Conservation (phyloP, 2,888 invertebrate genomes). For the Dione juno region DNA sequence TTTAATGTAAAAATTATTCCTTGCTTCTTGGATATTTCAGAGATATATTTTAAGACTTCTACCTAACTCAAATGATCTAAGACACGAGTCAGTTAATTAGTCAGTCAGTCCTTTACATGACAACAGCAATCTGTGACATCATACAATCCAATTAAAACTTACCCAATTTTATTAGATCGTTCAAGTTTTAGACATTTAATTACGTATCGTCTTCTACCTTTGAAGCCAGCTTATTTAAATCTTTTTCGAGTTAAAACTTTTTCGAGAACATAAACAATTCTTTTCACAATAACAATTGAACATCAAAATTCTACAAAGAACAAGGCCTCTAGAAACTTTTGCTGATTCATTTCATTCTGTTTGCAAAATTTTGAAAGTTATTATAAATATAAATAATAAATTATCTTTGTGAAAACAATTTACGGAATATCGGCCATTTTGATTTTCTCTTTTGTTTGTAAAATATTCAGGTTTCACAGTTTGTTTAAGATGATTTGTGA, state of each 20-base stretch:
- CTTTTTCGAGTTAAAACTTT: slow-evolving; percentile 27
- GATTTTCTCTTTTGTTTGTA: slow-evolving; percentile 11
- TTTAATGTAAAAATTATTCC: too few species aligned
- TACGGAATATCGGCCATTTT: slow-evolving; percentile 8
- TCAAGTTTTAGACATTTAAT: slow-evolving; percentile 25
- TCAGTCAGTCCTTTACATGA: neutral
- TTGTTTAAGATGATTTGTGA: slow-evolving; percentile 28
- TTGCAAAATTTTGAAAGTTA: slow-evolving; percentile 10
- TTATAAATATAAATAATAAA: slow-evolving; percentile 7
- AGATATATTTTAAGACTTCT: neutral
- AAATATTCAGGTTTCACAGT: slow-evolving; percentile 18
- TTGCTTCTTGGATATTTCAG: too few species aligned
- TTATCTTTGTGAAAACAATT: slow-evolving; percentile 6
- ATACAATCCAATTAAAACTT: slow-evolving; percentile 26
- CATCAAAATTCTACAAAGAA: slow-evolving; percentile 28
- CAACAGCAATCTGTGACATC: slow-evolving; percentile 5
- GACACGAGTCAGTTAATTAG: slow-evolving; percentile 6
- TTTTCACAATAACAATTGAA: slow-evolving; percentile 36
- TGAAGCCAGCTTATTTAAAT: slow-evolving; percentile 14
- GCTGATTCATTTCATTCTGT: slow-evolving; percentile 19
- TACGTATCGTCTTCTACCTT: slow-evolving; percentile 17
- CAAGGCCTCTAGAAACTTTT: slow-evolving; percentile 20
- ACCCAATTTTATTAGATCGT: slow-evolving; percentile 19
- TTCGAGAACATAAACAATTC: slow-evolving; percentile 34
- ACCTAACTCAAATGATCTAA: neutral